phyloP scores from a whole-genome alignment of 2,888 invertebrate genomes.

The Portevinia maculata region DNA sequence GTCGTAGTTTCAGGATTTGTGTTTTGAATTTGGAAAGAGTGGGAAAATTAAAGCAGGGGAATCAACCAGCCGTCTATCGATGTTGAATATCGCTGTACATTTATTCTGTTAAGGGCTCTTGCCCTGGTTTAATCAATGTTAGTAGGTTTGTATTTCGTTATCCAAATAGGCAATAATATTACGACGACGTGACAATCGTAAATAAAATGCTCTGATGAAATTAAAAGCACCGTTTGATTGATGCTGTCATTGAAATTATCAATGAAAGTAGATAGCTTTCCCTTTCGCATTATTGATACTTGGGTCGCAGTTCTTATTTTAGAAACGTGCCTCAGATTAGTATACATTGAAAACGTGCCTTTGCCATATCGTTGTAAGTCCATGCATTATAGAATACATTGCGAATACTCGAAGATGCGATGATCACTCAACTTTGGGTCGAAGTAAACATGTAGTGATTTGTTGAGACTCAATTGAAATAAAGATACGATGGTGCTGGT shows the following conservation, averaged over 20 bases:
- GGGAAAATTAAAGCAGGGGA: not conserved
- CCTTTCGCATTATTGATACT: not conserved
- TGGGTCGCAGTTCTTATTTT: not conserved
- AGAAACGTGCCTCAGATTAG: not conserved
- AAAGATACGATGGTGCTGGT: constrained; percentile 7
- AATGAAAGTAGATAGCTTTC: not conserved
- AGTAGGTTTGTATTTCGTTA: constrained; percentile 9
- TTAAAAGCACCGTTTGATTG: constrained; percentile 30
- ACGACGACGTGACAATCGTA: constrained; percentile 36
- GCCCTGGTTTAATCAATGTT: constrained; percentile 23
- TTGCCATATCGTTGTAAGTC: not conserved
- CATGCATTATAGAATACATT: not conserved
- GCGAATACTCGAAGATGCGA: not conserved
- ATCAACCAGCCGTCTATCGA: not conserved
- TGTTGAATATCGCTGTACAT: not conserved
- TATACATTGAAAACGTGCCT: not conserved
- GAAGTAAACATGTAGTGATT: too few species aligned
- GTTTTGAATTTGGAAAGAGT: constrained; percentile 50
- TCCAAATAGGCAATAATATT: constrained; percentile 18
- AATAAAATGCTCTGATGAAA: constrained; percentile 13
- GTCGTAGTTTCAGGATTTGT: constrained; percentile 18
- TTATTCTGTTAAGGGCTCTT: not conserved
- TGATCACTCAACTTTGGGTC: not conserved
- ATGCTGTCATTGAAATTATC: constrained; percentile 22
- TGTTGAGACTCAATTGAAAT: too few species aligned